Evolutionary conservation across 2,797 vertebrate genomes (phyloP).

Genomic region (Crocidura indochinensis): DNA sequence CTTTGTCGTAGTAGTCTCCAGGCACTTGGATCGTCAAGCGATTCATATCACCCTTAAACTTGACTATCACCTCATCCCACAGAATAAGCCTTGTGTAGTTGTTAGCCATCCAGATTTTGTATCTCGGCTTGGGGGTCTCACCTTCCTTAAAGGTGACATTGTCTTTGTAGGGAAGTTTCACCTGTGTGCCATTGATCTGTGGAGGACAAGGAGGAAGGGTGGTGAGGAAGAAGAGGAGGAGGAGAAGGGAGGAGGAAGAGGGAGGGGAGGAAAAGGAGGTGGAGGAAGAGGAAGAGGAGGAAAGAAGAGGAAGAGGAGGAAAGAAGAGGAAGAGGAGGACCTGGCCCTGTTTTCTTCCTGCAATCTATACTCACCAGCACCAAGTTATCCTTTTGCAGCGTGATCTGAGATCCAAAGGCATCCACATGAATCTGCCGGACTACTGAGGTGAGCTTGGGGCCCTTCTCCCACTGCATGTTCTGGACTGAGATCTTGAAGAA

Average conservation of each 20-base stretch:
- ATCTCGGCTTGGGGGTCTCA: conserved; percentile 65
- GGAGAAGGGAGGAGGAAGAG: no score
- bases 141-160: background rate
- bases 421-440: conserved; percentile 89
- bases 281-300: no score
- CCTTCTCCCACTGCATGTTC: conserved; percentile 89
- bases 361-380: conserved; percentile 89
- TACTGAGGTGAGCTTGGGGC: conserved; percentile 89
- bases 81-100: conserved; percentile 90
- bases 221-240: background rate
- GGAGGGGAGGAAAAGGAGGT: no score
- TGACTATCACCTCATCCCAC: conserved; percentile 91
- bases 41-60: conserved; percentile 94
- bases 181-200: conserved; percentile 90
- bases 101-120: conserved; percentile 89
- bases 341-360: background rate
- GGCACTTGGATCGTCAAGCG: conserved; percentile 93
- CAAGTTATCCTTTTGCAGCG: conserved; percentile 89
- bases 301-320: no score
- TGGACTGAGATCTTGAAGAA: conserved; percentile 93
- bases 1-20: conserved; percentile 92
- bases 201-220: background rate
- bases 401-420: conserved; percentile 88
- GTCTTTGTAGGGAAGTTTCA: conserved; percentile 88
- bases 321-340: no score